Evolutionary conservation across 1,140 invertebrate genomes (phyloP), one percentile per base, ranked within the genome.

Genomic region (Centruroides vittatus): DNA sequence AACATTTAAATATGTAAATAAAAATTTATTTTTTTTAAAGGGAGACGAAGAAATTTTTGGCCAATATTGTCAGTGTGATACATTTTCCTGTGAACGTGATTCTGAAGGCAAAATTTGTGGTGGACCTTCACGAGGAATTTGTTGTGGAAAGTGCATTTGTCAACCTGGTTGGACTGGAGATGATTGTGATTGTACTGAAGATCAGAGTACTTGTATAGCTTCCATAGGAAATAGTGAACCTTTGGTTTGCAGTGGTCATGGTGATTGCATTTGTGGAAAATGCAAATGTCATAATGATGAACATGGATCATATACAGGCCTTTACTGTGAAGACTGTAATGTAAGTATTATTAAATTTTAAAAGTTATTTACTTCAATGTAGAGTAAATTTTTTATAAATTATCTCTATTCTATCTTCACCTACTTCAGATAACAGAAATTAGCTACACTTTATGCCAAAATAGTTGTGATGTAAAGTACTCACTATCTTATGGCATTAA

Each of bases 241-340:
- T 6, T 50, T 59, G 35, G 54, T 64, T 55, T 68, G 65, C 54
- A 62, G 61, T 60, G 62, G 65, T 12, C 71, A 72, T 73, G 35
- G 74, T 71, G 86, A 83, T 58, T 94, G 88, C 60, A 64, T 74
- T 10, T 80, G 79, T 69, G 78, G 79, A 13, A 68, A 66, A 12
- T 80, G 79, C 67, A 66, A 69, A 7, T 81, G 80, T 66, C 67
- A 72, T 3, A 63, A 67, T 1, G 74, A 71, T 59, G 64, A 62
- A 8, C n/a, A 53, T 9, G 64, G 63, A 12, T 59, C 54, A 50
- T 97, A 78, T 70, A 73, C 70, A 3, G 90, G 90, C 47, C 82
- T 80, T 62, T 88, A 81, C 69, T 99, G 96, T 75, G 89, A 98
- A 69, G 90, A 92, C 66, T 98, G 94, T 71, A 87, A 89, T 7